Percentiles rank a stretch among this genome's conserved stretches.
Evolutionary conservation across 2,797 vertebrate species (phyloP).

Genomic region (Margarornis squamiger): DNA sequence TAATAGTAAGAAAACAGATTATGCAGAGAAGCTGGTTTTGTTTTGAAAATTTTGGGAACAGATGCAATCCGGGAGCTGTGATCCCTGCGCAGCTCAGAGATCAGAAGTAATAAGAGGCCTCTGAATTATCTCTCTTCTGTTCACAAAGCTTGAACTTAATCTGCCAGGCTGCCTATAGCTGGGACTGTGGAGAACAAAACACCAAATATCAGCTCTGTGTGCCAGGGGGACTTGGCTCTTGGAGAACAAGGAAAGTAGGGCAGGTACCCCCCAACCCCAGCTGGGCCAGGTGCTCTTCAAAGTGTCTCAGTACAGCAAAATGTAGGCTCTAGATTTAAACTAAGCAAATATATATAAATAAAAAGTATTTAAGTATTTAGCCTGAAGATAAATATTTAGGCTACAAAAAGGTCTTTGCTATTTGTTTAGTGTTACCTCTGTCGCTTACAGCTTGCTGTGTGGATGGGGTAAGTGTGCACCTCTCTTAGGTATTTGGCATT

Average conservation of each 20-base stretch:
- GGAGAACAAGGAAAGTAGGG: not conserved
- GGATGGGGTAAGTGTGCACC: not conserved
- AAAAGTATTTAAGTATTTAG: not conserved
- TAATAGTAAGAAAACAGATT: not conserved
- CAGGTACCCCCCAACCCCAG: not conserved
- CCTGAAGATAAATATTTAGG: not conserved
- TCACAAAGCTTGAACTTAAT: constrained; percentile 23
- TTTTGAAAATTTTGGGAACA: constrained; percentile 13
- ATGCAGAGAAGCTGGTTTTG: not conserved
- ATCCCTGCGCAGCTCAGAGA: not conserved
- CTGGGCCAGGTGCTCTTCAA: not conserved
- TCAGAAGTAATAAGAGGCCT: constrained; percentile 40
- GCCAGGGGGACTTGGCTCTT: not conserved
- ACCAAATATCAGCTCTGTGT: not conserved
- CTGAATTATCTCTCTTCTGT: constrained; percentile 40
- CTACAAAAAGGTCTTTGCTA: not conserved
- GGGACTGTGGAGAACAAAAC: not conserved
- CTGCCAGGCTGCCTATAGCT: constrained; percentile 17
- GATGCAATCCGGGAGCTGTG: not conserved
- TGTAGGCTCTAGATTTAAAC: rapidly evolving
- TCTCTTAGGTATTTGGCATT: not conserved
- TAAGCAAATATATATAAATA: not conserved
- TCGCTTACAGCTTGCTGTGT: rapidly evolving
- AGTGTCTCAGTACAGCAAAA: not conserved
- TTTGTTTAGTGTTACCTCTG: not conserved